Evolutionary conservation across 2,797 vertebrate species (phyloP).

Genomic region (Sorex maritimensis): DNA sequence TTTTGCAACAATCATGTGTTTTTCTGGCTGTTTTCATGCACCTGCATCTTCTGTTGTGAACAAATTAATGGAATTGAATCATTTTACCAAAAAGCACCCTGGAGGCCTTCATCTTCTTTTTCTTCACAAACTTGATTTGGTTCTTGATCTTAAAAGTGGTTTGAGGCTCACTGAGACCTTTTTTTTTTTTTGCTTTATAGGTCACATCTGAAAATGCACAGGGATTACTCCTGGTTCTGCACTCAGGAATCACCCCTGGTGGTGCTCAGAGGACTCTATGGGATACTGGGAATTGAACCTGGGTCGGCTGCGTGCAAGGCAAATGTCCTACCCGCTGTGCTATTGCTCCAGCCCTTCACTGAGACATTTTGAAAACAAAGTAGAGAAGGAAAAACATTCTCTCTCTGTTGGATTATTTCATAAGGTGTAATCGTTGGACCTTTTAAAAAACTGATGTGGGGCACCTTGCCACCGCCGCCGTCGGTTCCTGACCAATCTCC

Average conservation of each 20-base stretch:
- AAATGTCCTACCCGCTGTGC: too few species aligned
- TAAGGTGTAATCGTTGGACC: neutral
- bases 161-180: constrained; percentile 1
- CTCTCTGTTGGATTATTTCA: neutral
- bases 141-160: constrained; percentile 34
- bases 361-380: constrained; percentile 8
- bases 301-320: too few species aligned
- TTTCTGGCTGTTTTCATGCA: neutral
- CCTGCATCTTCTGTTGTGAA: constrained; percentile 29
- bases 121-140: neutral
- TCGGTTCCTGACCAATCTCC: too few species aligned
- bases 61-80: constrained; percentile 20
- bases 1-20: constrained; percentile 71
- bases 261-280: too few species aligned
- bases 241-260: too few species aligned
- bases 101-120: neutral
- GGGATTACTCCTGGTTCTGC: too few species aligned
- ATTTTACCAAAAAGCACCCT: neutral
- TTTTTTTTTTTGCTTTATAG: neutral
- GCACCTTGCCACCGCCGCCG: too few species aligned
- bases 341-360: neutral
- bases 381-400: neutral
- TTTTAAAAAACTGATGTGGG: neutral
- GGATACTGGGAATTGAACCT: too few species aligned
- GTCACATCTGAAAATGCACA: too few species aligned